Conservation (phyloP, 2,888 invertebrate genomes). For the Protula sp. region DNA sequence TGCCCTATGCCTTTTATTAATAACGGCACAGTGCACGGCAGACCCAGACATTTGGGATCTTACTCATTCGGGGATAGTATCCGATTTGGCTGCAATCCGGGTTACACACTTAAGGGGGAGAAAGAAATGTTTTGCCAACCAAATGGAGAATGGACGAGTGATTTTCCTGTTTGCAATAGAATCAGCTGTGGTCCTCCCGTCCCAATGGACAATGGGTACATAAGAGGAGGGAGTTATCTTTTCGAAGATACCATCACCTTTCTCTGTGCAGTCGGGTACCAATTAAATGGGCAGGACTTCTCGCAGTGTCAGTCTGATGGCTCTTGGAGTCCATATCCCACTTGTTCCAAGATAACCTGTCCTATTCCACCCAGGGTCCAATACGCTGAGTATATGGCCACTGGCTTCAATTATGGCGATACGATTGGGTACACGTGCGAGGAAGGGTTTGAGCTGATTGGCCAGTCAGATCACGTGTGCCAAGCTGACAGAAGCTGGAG, state of each 20-base stretch:
- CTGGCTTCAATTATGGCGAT: constrained; percentile 2
- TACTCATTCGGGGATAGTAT: constrained; percentile 18
- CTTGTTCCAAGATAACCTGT: constrained; percentile 13
- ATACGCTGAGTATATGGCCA: constrained; percentile 1
- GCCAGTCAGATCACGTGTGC: constrained; percentile 6
- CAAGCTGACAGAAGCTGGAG: constrained; percentile 12
- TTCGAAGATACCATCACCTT: constrained; percentile 11
- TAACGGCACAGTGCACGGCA: constrained; percentile 11
- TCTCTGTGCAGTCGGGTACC: constrained; percentile 13
- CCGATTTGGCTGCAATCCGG: constrained; percentile 16
- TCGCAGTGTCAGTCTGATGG: constrained; percentile 5
- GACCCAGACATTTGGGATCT: neutral
- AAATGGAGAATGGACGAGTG: constrained; percentile 18
- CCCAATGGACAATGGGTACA: neutral
- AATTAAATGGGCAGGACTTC: constrained; percentile 3
- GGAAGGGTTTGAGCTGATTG: constrained; percentile 5
- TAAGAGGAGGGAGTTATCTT: constrained; percentile 5
- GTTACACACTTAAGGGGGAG: constrained; percentile 14
- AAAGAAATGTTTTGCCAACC: constrained; percentile 17
- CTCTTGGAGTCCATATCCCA: constrained; percentile 4
- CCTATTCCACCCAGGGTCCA: constrained; percentile 6
- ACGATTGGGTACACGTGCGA: constrained; percentile 8
- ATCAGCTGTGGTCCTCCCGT: constrained; percentile 6
- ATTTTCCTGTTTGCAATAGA: constrained; percentile 10
- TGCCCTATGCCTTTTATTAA: constrained; percentile 13